These are phyloP conservation scores for Sander lucioperca DNA, from an alignment of 2,113 vertebrate species.

Conservation along the genomic window DNA sequence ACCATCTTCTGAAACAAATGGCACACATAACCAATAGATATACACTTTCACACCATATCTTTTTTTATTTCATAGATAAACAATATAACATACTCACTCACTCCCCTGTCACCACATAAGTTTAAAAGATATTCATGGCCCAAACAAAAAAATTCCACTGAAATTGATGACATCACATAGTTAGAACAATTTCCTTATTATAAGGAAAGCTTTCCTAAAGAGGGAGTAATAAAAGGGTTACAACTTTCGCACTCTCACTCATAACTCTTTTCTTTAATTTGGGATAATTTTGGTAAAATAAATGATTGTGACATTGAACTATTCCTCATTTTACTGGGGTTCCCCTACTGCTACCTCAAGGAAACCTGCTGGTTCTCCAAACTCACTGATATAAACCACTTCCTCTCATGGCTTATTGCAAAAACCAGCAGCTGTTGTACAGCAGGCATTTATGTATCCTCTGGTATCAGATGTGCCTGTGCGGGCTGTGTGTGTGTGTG, in stretches of 20 bases:
- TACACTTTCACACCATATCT: background rate
- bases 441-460: background rate
- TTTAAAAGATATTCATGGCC: background rate
- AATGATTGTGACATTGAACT: background rate
- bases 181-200: background rate
- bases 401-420: background rate
- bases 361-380: conserved; percentile 6
- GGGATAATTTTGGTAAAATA: background rate
- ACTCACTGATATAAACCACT: conserved; percentile 6
- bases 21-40: background rate
- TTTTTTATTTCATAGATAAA: conserved; percentile 1
- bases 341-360: background rate
- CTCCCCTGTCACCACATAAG: background rate
- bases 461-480: conserved; percentile 12
- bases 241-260: background rate
- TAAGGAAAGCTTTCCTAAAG: background rate
- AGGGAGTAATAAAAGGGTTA: too few relatives aligned
- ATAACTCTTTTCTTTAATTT: conserved; percentile 2
- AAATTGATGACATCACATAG: background rate
- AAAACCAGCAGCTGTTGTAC: background rate
- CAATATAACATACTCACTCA: background rate
- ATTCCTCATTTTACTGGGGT: conserved; percentile 14
- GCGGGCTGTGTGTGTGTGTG: too few relatives aligned
- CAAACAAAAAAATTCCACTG: background rate
- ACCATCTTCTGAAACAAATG: conserved; percentile 2